Evolutionary conservation across 2,797 vertebrate species (phyloP), one percentile per base, ranked within the genome.

Genomic region (Arrhamphus sclerolepis): DNA sequence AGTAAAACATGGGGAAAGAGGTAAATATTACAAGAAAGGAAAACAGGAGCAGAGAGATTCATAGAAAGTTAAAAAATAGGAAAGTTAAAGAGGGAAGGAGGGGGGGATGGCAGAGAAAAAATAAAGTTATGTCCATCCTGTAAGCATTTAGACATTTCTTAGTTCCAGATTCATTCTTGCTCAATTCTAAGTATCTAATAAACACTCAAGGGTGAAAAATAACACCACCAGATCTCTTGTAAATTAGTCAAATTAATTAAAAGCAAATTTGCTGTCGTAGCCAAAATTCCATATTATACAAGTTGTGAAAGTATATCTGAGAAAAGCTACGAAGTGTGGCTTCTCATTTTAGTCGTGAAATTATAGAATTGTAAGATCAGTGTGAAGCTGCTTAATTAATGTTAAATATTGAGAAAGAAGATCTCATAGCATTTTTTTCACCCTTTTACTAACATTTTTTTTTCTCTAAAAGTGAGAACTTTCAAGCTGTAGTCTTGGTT

Each of bases 191-290:
- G 84, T 75, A 87, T 81, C 78, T 75, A 86, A 85, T 79, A 86
- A 86, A 90, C 82, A 86, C 76, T 83, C 79, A 84, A 87, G 86
- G 89, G 88, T 87, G 84, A 81, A 86, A 90, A 87, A 84, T 77
- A 69, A 81, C 87, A 87, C 86, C 66, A 83, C 67, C 69, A 88
- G 84, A 89, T 88, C 68, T 81, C 44, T 59, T 50, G 43, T 43
- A 81, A 76, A 81, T 75, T 34, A 63, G 63, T 78, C 46, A 60
- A 47, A 81, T 85, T 85, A 81, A 86, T 87, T 87, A 72, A 85
- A 83, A 82, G 77, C 68, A 82, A 85, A 86, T 66, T 82, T 82
- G 80, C 80, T 78, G 82, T 43, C 65, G 66, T 52, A 57, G 77
- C 74, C 71, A 86, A 84, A 77, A 80, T 70, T 62, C 48, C 60